phyloP scores from a whole-genome alignment of 2,888 invertebrate species.

The Pemphredon lugubris region DNA sequence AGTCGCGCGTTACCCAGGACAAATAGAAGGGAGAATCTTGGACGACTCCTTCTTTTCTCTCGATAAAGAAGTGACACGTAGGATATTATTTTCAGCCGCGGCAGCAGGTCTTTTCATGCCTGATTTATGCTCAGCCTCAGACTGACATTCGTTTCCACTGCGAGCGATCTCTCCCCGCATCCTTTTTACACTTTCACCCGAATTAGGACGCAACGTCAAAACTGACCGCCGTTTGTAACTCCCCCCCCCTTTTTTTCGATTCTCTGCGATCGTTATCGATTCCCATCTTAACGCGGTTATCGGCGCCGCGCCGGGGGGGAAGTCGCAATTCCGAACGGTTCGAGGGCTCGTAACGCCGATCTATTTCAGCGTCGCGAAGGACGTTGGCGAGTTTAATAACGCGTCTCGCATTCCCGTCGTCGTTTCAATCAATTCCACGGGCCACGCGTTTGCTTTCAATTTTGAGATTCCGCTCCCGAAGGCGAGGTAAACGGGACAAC shows the following conservation, averaged over 20 bases:
- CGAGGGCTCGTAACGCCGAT: too few species aligned
- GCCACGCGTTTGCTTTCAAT: too few species aligned
- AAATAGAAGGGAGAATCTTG: conserved; percentile 35
- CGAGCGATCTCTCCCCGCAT: background rate
- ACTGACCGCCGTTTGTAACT: background rate
- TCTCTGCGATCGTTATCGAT: background rate
- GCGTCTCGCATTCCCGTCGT: too few species aligned
- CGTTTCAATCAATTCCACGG: too few species aligned
- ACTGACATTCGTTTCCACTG: conserved; percentile 32
- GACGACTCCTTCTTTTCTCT: conserved; percentile 33
- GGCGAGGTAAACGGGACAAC: too few species aligned
- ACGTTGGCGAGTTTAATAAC: too few species aligned
- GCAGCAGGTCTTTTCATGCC: conserved; percentile 51
- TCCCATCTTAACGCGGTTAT: too few species aligned
- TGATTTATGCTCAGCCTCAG: conserved; percentile 49
- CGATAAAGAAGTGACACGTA: conserved; percentile 58
- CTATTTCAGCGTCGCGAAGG: too few species aligned
- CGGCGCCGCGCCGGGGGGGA: too few species aligned
- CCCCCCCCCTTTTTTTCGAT: background rate
- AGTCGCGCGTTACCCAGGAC: conserved; percentile 34
- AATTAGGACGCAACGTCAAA: conserved; percentile 21
- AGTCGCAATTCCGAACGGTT: too few species aligned
- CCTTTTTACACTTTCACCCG: conserved; percentile 7
- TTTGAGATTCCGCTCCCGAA: too few species aligned
- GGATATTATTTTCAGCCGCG: conserved; percentile 59